These are phyloP conservation scores for Laticauda laticaudata DNA, from an alignment of 2,113 vertebrate genomes.

Conservation along the genomic window DNA sequence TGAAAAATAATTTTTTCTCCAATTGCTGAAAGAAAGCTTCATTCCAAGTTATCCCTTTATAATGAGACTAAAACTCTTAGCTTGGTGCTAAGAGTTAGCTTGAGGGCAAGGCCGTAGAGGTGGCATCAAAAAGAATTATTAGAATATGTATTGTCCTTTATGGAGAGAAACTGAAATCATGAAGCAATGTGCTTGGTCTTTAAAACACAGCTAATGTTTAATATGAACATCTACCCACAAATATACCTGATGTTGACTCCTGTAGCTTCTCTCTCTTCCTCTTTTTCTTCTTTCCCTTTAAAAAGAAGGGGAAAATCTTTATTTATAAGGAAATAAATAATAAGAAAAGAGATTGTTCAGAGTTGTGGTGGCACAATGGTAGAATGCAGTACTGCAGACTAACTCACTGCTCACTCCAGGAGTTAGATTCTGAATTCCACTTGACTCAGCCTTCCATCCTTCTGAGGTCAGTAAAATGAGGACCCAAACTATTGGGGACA, in stretches of 20 bases:
- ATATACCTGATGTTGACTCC: conserved; percentile 91
- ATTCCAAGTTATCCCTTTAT: neutral
- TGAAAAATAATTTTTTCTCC: neutral
- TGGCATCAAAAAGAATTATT: neutral
- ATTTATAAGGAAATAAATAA: neutral
- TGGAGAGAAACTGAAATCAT: conserved; percentile 19
- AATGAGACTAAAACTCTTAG: neutral
- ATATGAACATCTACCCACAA: neutral
- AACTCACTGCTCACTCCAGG: neutral
- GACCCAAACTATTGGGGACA: neutral
- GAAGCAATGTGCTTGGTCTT: conserved; percentile 7
- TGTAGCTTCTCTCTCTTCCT: conserved; percentile 99
- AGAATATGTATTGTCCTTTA: rapidly evolving
- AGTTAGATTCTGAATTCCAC: neutral
- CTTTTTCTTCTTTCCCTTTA: conserved; percentile 99
- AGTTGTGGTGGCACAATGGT: neutral
- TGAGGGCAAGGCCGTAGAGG: conserved; percentile 15
- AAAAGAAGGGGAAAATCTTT: conserved; percentile 59
- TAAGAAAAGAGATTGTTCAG: neutral
- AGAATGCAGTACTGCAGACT: neutral
- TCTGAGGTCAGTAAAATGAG: neutral
- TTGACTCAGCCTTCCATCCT: neutral
- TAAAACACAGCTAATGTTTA: neutral
- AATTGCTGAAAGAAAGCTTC: neutral
- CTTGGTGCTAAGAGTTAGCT: neutral